A percentile compares a stretch with the other conserved stretches of the same genome.
These are phyloP conservation scores for Bombylius discolor DNA, from an alignment of 2,888 invertebrate species.

Conservation along the genomic window DNA sequence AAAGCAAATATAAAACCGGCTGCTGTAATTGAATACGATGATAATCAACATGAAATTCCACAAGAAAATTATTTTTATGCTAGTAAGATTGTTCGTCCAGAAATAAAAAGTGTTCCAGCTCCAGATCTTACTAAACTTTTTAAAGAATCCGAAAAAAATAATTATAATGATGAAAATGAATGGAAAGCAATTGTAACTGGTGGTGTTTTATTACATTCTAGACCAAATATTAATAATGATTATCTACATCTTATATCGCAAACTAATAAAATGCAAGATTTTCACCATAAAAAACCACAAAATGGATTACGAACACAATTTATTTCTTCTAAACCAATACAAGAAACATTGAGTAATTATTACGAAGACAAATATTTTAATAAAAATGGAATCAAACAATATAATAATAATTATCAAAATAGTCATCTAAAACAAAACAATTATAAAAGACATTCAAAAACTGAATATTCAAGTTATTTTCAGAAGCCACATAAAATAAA, in stretches of 20 bases:
- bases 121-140: conserved; percentile 19
- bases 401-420: conserved; percentile 23
- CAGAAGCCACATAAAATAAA: conserved; percentile 15
- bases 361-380: not conserved
- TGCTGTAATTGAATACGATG: conserved; percentile 8
- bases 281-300: conserved; percentile 11
- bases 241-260: conserved; percentile 16
- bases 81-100: conserved; percentile 7
- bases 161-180: conserved; percentile 23
- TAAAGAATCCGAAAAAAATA: conserved; percentile 8
- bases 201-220: not conserved
- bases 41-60: conserved; percentile 21
- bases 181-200: conserved; percentile 26
- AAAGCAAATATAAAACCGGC: conserved; percentile 30
- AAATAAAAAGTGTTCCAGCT: conserved; percentile 13
- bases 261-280: not conserved
- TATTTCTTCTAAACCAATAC: conserved; percentile 21
- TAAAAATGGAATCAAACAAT: conserved; percentile 21
- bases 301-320: conserved; percentile 21
- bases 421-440: conserved; percentile 10
- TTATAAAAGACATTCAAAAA: not conserved
- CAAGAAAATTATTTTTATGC: conserved; percentile 21
- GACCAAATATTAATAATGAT: conserved; percentile 9
- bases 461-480: conserved; percentile 28
- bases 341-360: conserved; percentile 4